Percentiles rank a stretch among this genome's conserved stretches.
phyloP scores from a whole-genome alignment of 2,797 vertebrate genomes.

The Catharus ustulatus region DNA sequence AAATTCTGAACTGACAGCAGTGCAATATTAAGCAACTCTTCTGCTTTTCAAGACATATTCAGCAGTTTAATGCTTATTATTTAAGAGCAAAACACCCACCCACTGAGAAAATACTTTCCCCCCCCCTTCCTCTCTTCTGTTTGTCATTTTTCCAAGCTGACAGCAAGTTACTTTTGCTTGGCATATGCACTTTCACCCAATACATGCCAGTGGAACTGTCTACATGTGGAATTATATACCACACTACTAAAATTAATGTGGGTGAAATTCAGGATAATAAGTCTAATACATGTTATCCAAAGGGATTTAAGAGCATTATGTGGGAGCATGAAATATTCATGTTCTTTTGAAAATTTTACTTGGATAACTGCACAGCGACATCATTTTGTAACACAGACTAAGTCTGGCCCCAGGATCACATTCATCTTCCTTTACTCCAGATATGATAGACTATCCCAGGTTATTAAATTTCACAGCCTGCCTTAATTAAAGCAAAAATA shows the following conservation, averaged over 20 bases:
- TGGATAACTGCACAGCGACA: background rate
- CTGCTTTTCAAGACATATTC: background rate
- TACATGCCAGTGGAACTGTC: background rate
- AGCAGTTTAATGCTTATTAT: background rate
- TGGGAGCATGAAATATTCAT: background rate
- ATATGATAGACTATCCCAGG: background rate
- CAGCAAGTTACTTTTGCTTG: background rate
- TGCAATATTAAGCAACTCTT: background rate
- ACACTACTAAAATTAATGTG: background rate
- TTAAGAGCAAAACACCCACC: background rate
- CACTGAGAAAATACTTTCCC: background rate
- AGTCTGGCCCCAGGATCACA: background rate
- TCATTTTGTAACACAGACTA: background rate
- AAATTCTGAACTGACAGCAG: background rate
- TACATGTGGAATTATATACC: background rate
- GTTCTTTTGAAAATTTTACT: background rate
- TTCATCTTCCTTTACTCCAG: background rate
- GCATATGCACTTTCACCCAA: background rate
- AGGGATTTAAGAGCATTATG: background rate
- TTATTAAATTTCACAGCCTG: background rate
- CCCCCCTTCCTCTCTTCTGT: background rate
- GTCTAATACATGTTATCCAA: background rate
- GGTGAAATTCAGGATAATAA: background rate
- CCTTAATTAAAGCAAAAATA: background rate
- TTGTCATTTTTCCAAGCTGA: background rate